Evolutionary conservation across 1,140 invertebrate species (phyloP).

Genomic region (Euura lappo): DNA sequence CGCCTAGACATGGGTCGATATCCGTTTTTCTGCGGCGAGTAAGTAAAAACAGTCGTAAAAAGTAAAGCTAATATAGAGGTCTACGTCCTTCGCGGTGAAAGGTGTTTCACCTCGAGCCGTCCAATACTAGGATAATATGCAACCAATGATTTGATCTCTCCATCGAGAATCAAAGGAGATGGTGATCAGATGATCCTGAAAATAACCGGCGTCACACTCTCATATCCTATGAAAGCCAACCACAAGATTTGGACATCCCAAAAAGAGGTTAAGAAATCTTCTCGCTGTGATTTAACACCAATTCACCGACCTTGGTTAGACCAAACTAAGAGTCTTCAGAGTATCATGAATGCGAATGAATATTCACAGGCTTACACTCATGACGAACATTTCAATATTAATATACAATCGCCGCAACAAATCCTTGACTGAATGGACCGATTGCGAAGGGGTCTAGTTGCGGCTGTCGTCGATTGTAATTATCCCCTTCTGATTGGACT

Average conservation of each 20-base stretch:
- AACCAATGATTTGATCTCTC: not conserved
- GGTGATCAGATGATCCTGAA: no score
- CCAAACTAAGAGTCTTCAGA: no score
- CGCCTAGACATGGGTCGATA: no score
- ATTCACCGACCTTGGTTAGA: not conserved
- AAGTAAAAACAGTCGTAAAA: not conserved
- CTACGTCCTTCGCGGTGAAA: conserved; percentile 6
- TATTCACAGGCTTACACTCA: not conserved
- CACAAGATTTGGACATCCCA: not conserved
- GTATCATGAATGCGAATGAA: no score
- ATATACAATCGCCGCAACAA: conserved; percentile 29
- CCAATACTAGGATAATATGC: not conserved
- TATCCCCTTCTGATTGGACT: not conserved
- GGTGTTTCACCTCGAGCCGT: not conserved
- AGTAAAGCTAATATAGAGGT: not conserved
- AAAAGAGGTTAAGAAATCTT: not conserved
- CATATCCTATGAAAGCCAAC: no score
- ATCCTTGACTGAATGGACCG: conserved; percentile 46
- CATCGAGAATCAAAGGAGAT: no score
- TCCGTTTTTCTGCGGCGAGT: not conserved
- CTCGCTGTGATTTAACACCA: no score
- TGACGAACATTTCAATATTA: conserved; percentile 37
- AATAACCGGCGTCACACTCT: no score
- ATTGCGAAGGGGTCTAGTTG: conserved; percentile 41
- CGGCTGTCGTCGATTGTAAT: not conserved